These are phyloP conservation scores for Eulimnadia texana DNA, from an alignment of 1,140 invertebrate genomes.

Conservation along the genomic window DNA sequence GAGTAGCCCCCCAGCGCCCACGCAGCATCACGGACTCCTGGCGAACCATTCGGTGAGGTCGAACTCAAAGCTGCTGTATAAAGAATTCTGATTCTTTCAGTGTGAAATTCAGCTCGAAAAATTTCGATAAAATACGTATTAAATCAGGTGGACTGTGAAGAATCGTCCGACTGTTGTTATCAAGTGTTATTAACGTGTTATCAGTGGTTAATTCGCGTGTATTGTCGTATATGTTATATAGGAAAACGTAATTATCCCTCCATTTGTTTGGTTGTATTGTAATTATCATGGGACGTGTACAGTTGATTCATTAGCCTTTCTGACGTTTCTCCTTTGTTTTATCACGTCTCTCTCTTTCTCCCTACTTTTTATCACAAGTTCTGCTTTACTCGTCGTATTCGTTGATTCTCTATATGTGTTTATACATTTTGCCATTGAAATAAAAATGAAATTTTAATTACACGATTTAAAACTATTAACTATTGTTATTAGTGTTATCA, in stretches of 20 bases:
- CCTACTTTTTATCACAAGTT: background rate
- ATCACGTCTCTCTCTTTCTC: background rate
- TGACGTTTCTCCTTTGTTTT: background rate
- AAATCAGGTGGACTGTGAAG: background rate
- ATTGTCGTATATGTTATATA: background rate
- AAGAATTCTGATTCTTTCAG: too few species aligned
- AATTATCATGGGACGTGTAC: background rate
- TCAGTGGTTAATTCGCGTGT: background rate
- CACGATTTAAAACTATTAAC: background rate
- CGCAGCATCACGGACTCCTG: background rate
- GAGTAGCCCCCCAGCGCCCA: background rate
- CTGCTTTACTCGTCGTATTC: background rate
- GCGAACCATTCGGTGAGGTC: background rate
- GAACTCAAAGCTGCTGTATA: background rate
- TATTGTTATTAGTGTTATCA: background rate
- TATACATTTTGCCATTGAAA: too few species aligned
- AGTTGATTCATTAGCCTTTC: background rate
- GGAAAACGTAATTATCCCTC: background rate
- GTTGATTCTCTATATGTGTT: too few species aligned
- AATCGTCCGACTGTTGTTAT: too few species aligned
- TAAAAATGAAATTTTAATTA: background rate
- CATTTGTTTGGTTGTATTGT: background rate
- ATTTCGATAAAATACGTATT: background rate
- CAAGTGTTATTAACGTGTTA: too few species aligned
- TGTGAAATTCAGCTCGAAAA: too few species aligned